A percentile compares a stretch with the other conserved stretches of the same genome.
phyloP scores from a whole-genome alignment of 35 echinoderm and acorn worm species.

The Ophioderma brevispina region DNA sequence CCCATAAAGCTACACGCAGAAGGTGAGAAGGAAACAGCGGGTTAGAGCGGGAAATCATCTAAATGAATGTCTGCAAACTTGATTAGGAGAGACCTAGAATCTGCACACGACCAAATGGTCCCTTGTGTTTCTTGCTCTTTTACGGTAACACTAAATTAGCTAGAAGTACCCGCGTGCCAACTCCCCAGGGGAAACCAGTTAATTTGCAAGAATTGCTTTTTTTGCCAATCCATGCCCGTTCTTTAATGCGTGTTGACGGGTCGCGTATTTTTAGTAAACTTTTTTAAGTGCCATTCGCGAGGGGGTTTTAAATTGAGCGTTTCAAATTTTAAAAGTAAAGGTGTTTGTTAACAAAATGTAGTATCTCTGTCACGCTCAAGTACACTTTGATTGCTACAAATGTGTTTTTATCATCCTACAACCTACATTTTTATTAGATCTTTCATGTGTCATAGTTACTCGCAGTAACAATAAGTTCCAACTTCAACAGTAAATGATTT shows the following conservation, averaged over 20 bases:
- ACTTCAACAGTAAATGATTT: no score
- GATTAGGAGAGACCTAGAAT: background rate
- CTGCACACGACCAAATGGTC: background rate
- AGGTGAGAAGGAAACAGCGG: background rate
- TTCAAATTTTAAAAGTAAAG: background rate
- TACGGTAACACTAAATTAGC: background rate
- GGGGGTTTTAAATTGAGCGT: background rate
- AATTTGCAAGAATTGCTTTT: slow-evolving; percentile 10
- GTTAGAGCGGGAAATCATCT: background rate
- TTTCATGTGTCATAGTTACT: no score
- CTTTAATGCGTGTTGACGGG: background rate
- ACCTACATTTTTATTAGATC: no score
- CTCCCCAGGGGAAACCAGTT: background rate
- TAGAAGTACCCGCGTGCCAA: background rate
- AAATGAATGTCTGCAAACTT: background rate
- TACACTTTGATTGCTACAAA: no score
- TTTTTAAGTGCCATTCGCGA: background rate
- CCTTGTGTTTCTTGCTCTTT: slow-evolving; percentile 5
- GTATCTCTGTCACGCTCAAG: no score
- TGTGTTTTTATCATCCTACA: no score
- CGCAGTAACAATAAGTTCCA: no score
- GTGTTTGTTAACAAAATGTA: no score
- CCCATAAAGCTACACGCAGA: background rate
- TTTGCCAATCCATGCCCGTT: background rate
- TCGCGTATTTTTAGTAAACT: background rate